Evolutionary conservation across 2,113 vertebrate species (phyloP).

Genomic region (Melanerpes formicivorus): DNA sequence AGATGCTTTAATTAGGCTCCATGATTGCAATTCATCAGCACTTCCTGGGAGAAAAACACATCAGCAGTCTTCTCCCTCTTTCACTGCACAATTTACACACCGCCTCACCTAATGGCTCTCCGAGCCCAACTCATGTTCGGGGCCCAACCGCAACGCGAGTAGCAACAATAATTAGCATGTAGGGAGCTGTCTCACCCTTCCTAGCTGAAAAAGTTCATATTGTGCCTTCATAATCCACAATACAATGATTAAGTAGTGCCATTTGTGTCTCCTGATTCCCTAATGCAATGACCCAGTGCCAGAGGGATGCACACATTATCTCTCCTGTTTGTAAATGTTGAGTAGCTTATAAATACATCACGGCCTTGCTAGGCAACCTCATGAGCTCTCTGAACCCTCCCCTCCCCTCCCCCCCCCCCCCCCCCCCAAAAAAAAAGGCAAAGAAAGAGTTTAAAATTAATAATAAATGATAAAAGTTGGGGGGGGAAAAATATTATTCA

Average conservation of each 20-base stretch:
- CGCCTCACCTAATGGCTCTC: not conserved
- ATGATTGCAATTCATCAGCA: constrained; percentile 63
- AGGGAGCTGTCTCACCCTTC: not conserved
- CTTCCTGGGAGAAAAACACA: constrained; percentile 36
- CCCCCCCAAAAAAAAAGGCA: not conserved
- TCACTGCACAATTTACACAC: not conserved
- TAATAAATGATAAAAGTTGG: constrained; percentile 71
- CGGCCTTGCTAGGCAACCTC: constrained; percentile 34
- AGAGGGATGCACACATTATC: not conserved
- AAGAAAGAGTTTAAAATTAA: constrained; percentile 62
- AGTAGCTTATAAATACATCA: constrained; percentile 14
- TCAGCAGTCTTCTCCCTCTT: constrained; percentile 21
- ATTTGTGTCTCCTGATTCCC: constrained; percentile 13
- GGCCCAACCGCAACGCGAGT: constrained; percentile 9
- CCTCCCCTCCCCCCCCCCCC: not conserved
- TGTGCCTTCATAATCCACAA: not conserved
- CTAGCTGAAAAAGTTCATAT: not conserved
- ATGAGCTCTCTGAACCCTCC: constrained; percentile 16
- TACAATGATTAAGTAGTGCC: not conserved
- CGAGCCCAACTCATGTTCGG: not conserved
- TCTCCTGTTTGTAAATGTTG: constrained; percentile 52
- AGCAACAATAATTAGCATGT: not conserved
- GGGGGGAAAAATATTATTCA: constrained; percentile 38
- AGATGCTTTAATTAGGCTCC: constrained; percentile 66
- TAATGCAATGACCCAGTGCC: not conserved